Percentiles rank a stretch among this genome's conserved stretches.
phyloP scores from a whole-genome alignment of 2,113 vertebrate genomes.

The Chroicocephalus ridibundus region DNA sequence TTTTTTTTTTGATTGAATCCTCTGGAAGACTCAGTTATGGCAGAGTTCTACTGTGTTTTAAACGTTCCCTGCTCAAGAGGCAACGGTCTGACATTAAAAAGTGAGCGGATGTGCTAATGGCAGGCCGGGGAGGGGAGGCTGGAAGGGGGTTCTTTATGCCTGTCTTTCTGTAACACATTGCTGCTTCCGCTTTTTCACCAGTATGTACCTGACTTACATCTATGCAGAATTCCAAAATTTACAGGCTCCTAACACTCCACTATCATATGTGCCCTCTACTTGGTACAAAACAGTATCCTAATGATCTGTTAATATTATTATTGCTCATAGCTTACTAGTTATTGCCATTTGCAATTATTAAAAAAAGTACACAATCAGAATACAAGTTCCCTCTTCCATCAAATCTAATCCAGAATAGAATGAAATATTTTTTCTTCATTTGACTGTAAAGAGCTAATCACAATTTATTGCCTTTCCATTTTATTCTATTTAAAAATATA shows the following conservation, averaged over 20 bases:
- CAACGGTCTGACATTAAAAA: neutral
- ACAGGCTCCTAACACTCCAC: constrained; percentile 55
- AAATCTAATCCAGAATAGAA: constrained; percentile 60
- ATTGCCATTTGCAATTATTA: constrained; percentile 75
- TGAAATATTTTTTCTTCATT: constrained; percentile 37
- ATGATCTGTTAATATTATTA: constrained; percentile 72
- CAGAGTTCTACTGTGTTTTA: constrained; percentile 42
- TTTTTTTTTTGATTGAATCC: constrained; percentile 28
- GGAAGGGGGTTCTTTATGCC: neutral
- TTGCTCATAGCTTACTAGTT: constrained; percentile 77
- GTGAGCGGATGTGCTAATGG: neutral
- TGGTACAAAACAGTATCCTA: constrained; percentile 44
- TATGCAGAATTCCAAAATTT: constrained; percentile 57
- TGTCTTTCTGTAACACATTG: constrained; percentile 9
- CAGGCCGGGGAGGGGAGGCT: neutral
- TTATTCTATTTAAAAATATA: constrained; percentile 72
- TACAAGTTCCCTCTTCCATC: constrained; percentile 60
- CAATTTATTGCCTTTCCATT: constrained; percentile 75
- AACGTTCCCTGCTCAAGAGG: neutral
- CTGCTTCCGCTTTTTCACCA: constrained; percentile 36
- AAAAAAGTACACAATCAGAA: constrained; percentile 62
- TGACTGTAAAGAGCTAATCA: constrained; percentile 65
- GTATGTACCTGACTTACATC: constrained; percentile 10
- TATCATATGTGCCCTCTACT: neutral
- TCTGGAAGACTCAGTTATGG: constrained; percentile 70